Evolutionary conservation across 2,888 invertebrate species (phyloP).

Genomic region (Rutpela maculata): DNA sequence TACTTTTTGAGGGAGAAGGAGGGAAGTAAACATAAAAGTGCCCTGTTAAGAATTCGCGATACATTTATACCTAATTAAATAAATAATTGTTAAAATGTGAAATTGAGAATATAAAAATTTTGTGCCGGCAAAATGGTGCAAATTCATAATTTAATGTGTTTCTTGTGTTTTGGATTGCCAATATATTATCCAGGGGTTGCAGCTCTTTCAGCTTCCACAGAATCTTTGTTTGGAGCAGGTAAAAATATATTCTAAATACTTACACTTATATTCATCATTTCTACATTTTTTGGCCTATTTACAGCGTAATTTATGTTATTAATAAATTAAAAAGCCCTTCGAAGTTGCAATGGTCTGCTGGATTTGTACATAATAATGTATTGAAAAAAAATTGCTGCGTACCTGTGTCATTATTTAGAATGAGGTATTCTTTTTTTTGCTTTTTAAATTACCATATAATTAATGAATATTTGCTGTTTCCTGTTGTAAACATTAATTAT

Average conservation of each 20-base stretch:
- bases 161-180: neutral
- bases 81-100: constrained; percentile 31
- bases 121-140: constrained; percentile 44
- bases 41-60: neutral
- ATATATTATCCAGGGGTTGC: neutral
- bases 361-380: too few relatives aligned
- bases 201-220: constrained; percentile 8
- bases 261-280: too few relatives aligned
- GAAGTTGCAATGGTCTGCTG: too few relatives aligned
- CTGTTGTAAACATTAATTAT: too few relatives aligned
- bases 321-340: too few relatives aligned
- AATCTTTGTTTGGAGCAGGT: constrained; percentile 26
- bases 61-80: neutral
- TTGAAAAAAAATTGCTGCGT: too few relatives aligned
- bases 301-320: too few relatives aligned
- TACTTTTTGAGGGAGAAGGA: neutral
- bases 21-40: neutral
- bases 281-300: too few relatives aligned
- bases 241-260: neutral
- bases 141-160: constrained; percentile 21
- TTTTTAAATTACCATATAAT: too few relatives aligned
- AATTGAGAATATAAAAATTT: constrained; percentile 9
- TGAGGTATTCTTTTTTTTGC: too few relatives aligned
- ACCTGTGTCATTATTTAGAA: too few relatives aligned
- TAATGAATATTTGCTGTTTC: too few relatives aligned